Evolutionary conservation across 2,797 vertebrate genomes (phyloP), one percentile per base, ranked within the genome.

Genomic region (Salmo trutta): DNA sequence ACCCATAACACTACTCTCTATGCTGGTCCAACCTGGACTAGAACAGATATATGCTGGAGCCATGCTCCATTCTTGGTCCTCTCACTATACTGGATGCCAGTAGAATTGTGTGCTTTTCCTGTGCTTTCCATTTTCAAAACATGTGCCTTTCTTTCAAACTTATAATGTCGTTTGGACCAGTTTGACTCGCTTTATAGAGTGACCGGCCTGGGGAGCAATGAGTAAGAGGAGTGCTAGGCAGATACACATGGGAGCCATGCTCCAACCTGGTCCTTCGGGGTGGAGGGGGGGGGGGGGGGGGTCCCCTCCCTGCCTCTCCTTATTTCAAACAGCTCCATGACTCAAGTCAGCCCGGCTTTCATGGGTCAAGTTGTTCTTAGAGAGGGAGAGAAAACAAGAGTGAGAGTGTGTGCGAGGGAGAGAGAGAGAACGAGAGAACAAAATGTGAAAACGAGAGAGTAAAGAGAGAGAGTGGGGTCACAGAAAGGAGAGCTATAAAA

Each of bases 401-500:
- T 3, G 5, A 16, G 16, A 24, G 27, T 16, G 17, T 75, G 27
- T n/a, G 62, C 17, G 21, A 19, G 19, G 33, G 33, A n/a, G 17
- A 29, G 31, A 15, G 74, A 7, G 10, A 7, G 33, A 33, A 33
- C 41, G 8, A 41, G 71, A 81, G 86, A 79, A 86, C 84, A 91
- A 21, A 56, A 67, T 69, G 51, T 66, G 51, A 73, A 51, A 66
- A 41, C n/a, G 29, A 70, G 52, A 51, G 53, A 64, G 73, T 70
- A n/a, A 74, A 53, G 81, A 84, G 80, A 79, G 78, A 80, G 83
- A 88, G 83, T 81, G 88, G 76, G 91, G 89, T 92, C 91, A 91
- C 81, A 87, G 84, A 92, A 90, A 89, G 91, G 90, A 90, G 90
- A 91, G 89, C 90, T 89, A 90, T 93, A 92, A 93, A 93, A 91